A percentile compares a stretch with the other conserved stretches of the same genome.
These are phyloP conservation scores for Mnemiopsis leidyi DNA, from an alignment of 37 sponge, comb jelly and placozoan genomes.

Conservation along the genomic window DNA sequence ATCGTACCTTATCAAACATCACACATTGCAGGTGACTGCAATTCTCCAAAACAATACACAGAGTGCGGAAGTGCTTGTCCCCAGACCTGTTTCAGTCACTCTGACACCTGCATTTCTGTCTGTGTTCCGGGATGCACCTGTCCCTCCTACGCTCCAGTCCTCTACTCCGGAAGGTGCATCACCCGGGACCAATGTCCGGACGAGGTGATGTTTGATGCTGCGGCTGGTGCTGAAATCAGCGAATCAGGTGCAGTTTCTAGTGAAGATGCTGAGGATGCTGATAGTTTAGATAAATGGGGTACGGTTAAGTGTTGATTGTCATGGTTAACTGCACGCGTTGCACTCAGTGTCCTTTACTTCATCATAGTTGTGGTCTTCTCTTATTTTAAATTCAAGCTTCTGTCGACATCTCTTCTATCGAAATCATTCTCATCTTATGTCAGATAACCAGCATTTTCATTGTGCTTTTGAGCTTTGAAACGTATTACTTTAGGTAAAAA, in stretches of 20 bases:
- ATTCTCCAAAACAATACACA: not conserved
- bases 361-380: too few relatives aligned
- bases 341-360: too few relatives aligned
- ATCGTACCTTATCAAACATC: too few relatives aligned
- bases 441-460: too few relatives aligned
- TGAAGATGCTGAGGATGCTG: not conserved
- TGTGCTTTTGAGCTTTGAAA: too few relatives aligned
- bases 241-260: not conserved
- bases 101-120: not conserved
- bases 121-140: slow-evolving; percentile 38
- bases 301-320: too few relatives aligned
- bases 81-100: not conserved
- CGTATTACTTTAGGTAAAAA: too few relatives aligned
- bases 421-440: too few relatives aligned
- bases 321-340: too few relatives aligned
- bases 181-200: not conserved
- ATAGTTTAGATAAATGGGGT: not conserved
- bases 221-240: too few relatives aligned
- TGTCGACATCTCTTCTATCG: too few relatives aligned
- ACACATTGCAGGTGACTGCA: not conserved
- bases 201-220: not conserved
- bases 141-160: not conserved
- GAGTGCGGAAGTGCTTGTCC: slow-evolving; percentile 42
- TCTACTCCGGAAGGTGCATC: not conserved
- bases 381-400: too few relatives aligned